Evolutionary conservation across 2,888 invertebrate genomes (phyloP).

Genomic region (Cryptocephalus primarius): DNA sequence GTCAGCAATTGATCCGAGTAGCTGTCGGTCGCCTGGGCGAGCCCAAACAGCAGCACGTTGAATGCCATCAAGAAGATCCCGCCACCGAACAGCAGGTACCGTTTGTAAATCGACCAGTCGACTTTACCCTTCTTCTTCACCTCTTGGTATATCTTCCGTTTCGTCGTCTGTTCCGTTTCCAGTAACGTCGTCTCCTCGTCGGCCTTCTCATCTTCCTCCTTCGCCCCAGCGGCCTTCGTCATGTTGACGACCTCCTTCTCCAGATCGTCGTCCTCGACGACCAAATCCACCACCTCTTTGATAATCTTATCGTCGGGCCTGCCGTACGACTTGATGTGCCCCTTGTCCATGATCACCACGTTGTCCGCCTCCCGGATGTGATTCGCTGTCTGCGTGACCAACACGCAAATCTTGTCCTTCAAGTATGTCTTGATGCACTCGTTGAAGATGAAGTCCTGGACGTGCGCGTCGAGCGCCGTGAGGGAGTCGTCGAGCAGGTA

Average conservation of each 20-base stretch:
- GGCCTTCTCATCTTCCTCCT: conserved; percentile 6
- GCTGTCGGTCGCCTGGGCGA: conserved; percentile 19
- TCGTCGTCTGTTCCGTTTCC: conserved; percentile 4
- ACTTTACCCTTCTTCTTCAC: conserved; percentile 23
- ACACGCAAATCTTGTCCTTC: conserved; percentile 22
- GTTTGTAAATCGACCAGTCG: conserved; percentile 19
- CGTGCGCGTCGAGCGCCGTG: conserved; percentile 23
- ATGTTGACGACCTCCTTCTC: conserved; percentile 3
- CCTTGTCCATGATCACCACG: conserved; percentile 17
- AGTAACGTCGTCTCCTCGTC: conserved; percentile 11
- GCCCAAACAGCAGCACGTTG: conserved; percentile 18
- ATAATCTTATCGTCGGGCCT: conserved; percentile 4
- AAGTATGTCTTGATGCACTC: conserved; percentile 24
- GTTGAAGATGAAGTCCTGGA: conserved; percentile 22
- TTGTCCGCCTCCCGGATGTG: conserved; percentile 21
- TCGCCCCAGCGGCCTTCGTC: conserved; percentile 6
- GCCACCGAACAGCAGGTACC: conserved; percentile 25
- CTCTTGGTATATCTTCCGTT: conserved; percentile 20
- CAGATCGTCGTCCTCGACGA: conserved; percentile 7
- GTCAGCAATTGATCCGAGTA: conserved; percentile 21
- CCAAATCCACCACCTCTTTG: conserved; percentile 1
- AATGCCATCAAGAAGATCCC: conserved; percentile 20
- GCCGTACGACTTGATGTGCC: conserved; percentile 6
- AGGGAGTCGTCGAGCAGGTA: conserved; percentile 27
- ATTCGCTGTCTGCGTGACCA: conserved; percentile 24